These are phyloP conservation scores for Marmota monax DNA, from an alignment of 2,113 vertebrate genomes.

Conservation along the genomic window DNA sequence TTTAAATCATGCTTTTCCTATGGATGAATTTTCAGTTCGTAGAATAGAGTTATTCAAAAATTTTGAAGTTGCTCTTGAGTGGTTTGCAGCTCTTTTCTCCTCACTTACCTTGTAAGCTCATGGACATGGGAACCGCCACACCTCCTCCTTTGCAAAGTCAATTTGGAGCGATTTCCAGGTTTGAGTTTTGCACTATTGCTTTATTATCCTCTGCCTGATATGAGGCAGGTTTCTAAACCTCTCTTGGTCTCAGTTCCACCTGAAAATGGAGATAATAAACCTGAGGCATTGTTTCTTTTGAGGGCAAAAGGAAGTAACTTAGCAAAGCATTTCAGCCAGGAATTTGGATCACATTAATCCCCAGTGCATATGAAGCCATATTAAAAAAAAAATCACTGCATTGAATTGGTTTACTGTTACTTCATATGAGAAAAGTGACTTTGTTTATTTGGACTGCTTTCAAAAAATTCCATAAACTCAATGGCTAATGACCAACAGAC, in stretches of 20 bases:
- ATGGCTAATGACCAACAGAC: neutral
- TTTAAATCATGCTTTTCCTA: too few relatives aligned
- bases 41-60: neutral
- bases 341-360: neutral
- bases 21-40: neutral
- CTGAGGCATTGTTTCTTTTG: neutral
- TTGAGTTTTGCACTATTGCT: too few relatives aligned
- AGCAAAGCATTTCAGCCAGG: neutral
- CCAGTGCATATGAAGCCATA: neutral
- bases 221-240: neutral
- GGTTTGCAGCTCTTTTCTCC: neutral
- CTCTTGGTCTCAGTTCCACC: neutral
- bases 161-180: neutral
- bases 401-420: neutral
- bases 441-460: neutral
- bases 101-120: neutral
- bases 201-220: neutral
- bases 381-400: neutral
- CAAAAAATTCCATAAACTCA: neutral
- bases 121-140: rapidly evolving
- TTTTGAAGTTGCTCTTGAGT: neutral
- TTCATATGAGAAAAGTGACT: neutral
- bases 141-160: too few relatives aligned
- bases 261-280: neutral
- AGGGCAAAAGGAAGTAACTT: neutral